Evolutionary conservation across 2,888 invertebrate genomes (phyloP), one percentile per base, ranked within the genome.

Genomic region (Clivina fossor): DNA sequence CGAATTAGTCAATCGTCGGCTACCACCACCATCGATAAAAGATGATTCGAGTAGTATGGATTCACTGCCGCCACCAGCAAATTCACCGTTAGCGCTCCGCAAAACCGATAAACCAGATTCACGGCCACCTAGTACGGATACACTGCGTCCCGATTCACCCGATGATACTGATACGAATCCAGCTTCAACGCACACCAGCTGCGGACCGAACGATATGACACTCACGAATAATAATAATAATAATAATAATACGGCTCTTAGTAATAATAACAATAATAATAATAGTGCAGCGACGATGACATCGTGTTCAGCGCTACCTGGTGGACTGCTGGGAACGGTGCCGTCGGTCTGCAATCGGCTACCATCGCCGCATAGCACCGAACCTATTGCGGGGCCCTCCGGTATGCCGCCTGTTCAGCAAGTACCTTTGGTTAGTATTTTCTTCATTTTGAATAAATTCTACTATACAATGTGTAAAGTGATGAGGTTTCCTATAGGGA

Each of bases 351-450:
- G 68, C 75, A 70, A 75, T 75, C 67, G 81, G 75, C 72, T 84
- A 69, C 76, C 85, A 56, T 85, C 85, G 66, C 85, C 85, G 41
- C 78, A 84, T 66, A 76, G 76, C 66, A 81, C 80, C 68, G 86
- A 86, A 70, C 84, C 86, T 26, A 78, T 87, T 44, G 85, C 90
- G 60, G 90, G 89, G 60, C 88, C 90, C n/a, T 90, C 90, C 40
- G 89, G 88, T 61, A 77, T 91, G 69, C 88, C 89, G 56, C 92
- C 91, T 57, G 89, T 90, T 66, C 91, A 92, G 76, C 87, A 90
- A 82, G 90, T 88, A 74, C 91, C 91, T 72, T 81, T 92, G 81
- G 91, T 92, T 76, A 82, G 82, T 75, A n/a, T n/a, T n/a, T n/a
- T n/a, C n/a, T n/a, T n/a, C n/a, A n/a, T n/a, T n/a, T n/a, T n/a